Evolutionary conservation across 2,797 vertebrate species (phyloP), one percentile per base, ranked within the genome.

Genomic region (Smutsia gigantea): DNA sequence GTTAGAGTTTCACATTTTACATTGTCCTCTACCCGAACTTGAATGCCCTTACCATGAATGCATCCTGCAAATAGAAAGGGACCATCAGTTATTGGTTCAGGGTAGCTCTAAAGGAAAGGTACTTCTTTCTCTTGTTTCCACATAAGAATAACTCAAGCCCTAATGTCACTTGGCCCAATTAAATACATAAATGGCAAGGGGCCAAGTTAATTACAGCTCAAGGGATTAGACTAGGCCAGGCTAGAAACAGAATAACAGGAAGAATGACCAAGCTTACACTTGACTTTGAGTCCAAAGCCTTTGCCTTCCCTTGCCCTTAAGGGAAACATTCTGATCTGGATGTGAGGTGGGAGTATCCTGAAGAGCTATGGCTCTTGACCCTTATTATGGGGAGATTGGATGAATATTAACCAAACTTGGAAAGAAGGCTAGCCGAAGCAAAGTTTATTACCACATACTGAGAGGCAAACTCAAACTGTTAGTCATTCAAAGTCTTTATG

Each of bases 151-250:
- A 94, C 90, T 96, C 93, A 81, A 83, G 37, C 74, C 94, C 90
- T 97, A 92, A 96, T 91, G 96, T 97, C 96, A 94, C 87, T 96
- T 95, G 97, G 95, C 71, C 96, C 94, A 96, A 94, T 97, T 96
- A 97, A 97, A 95, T 87, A 94, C 93, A 97, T 93, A 97, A 97
- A 97, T 96, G 90, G 88, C 94, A 96, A 95, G 82, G 83, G 82
- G 79, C 90, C 96, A 97, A 94, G 94, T 95, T 97, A 94, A 97
- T 97, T 95, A 94, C 19, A 93, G 74, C 97, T 96, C 89, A 79
- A 53, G 96, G 97, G 96, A 96, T 37, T 89, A 71, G 59, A 93
- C 34, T 39, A 90, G 75, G 46, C 83, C 86, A 39, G 69, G 82
- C 87, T 75, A 81, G 88, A 89, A 94, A 90, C 82, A 95, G 79